Evolutionary conservation across 2,113 vertebrate genomes (phyloP).

Genomic region (Phainopepla nitens): DNA sequence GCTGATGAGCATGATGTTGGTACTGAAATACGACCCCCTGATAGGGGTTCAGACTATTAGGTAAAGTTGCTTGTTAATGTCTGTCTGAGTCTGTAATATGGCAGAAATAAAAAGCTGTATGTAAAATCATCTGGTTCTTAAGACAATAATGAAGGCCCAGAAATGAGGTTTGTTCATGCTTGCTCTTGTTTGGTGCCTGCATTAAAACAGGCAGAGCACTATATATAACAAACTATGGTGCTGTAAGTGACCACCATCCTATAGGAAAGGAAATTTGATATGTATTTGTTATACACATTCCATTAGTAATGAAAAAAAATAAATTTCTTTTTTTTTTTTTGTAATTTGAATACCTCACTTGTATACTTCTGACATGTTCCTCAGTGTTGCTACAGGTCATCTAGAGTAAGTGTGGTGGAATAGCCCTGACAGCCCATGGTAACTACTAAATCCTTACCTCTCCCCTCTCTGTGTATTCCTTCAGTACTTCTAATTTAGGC

Average conservation of each 20-base stretch:
- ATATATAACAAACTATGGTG: neutral
- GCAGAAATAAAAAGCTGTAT: neutral
- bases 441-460: neutral
- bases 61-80: neutral
- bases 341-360: neutral
- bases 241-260: neutral
- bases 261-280: neutral
- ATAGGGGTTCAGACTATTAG: neutral
- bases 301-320: neutral
- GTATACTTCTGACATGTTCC: neutral
- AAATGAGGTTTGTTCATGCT: neutral
- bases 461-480: neutral
- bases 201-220: neutral
- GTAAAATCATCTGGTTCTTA: neutral
- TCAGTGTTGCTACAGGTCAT: neutral
- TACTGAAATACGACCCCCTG: neutral
- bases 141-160: neutral
- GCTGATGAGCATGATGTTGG: neutral
- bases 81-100: neutral
- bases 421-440: neutral
- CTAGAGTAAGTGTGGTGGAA: neutral
- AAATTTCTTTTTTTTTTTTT: neutral
- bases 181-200: neutral
- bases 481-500: neutral
- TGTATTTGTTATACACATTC: neutral